phyloP scores from a whole-genome alignment of 2,113 vertebrate species.

The Sceloporus undulatus region DNA sequence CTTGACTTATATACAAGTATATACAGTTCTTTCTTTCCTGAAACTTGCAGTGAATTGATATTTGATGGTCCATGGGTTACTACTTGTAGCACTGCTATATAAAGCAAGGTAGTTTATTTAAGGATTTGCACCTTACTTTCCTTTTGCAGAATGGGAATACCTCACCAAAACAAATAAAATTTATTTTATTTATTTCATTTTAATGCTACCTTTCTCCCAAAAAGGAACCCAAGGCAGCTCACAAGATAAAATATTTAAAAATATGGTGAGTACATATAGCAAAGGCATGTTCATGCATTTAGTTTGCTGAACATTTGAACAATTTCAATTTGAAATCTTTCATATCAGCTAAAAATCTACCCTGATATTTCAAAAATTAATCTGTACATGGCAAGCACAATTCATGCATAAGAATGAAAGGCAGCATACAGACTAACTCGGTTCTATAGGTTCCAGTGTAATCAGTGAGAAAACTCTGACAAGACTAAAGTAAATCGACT shows the following conservation, averaged over 20 bases:
- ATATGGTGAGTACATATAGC: neutral
- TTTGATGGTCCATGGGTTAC: neutral
- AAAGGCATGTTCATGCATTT: neutral
- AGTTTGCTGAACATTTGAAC: neutral
- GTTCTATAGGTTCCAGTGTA: too few species aligned
- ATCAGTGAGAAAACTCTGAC: neutral
- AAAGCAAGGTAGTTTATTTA: constrained; percentile 3
- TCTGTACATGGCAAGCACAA: neutral
- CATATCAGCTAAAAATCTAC: neutral
- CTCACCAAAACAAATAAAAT: too few species aligned
- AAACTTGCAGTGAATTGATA: too few species aligned
- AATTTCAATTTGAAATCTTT: neutral
- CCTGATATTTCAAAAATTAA: neutral
- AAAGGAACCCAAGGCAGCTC: too few species aligned
- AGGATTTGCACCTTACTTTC: neutral
- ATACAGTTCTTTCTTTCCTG: too few species aligned
- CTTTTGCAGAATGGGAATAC: neutral
- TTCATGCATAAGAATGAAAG: neutral
- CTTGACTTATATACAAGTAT: too few species aligned
- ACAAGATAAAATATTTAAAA: neutral
- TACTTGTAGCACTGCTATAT: too few species aligned
- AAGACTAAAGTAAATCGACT: neutral
- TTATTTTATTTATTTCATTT: too few species aligned
- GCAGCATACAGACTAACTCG: neutral
- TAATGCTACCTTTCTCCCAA: too few species aligned